Conservation (phyloP, 2,797 vertebrate genomes). For the Erethizon dorsatum region DNA sequence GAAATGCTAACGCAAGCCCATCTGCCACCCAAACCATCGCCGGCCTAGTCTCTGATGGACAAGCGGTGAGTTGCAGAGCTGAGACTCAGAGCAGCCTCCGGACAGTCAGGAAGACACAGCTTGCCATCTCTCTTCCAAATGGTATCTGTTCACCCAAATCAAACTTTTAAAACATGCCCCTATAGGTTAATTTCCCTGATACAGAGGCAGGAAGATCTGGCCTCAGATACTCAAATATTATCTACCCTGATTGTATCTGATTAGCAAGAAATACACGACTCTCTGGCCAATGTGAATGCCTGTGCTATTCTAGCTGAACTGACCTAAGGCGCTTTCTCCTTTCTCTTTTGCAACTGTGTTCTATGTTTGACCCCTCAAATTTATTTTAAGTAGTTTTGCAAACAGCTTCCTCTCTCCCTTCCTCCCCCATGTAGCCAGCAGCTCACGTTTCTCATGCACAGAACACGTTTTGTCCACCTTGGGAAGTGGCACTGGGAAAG, state of each 20-base stretch:
- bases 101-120: constrained; percentile 2
- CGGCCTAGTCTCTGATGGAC: background rate
- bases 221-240: constrained; percentile 63
- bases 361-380: constrained; percentile 70
- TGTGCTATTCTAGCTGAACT: constrained; percentile 51
- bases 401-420: constrained; percentile 75
- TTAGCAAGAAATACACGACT: constrained; percentile 68
- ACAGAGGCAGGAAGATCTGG: constrained; percentile 54
- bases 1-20: constrained; percentile 84
- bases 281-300: constrained; percentile 50
- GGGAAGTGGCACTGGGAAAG: constrained; percentile 44
- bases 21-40: background rate
- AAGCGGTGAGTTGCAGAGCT: background rate
- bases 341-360: constrained; percentile 63
- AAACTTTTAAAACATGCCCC: constrained; percentile 72
- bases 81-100: background rate
- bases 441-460: constrained; percentile 79
- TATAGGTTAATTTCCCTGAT: constrained; percentile 75
- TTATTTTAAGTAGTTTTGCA: constrained; percentile 81
- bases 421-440: constrained; percentile 66
- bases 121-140: constrained; percentile 56
- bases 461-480: constrained; percentile 75
- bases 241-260: constrained; percentile 35
- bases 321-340: constrained; percentile 69
- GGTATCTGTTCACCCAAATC: constrained; percentile 67